A percentile compares a stretch with the other conserved stretches of the same genome.
These are phyloP conservation scores for Myocastor coypus DNA, from an alignment of 2,113 vertebrate species.

Conservation along the genomic window DNA sequence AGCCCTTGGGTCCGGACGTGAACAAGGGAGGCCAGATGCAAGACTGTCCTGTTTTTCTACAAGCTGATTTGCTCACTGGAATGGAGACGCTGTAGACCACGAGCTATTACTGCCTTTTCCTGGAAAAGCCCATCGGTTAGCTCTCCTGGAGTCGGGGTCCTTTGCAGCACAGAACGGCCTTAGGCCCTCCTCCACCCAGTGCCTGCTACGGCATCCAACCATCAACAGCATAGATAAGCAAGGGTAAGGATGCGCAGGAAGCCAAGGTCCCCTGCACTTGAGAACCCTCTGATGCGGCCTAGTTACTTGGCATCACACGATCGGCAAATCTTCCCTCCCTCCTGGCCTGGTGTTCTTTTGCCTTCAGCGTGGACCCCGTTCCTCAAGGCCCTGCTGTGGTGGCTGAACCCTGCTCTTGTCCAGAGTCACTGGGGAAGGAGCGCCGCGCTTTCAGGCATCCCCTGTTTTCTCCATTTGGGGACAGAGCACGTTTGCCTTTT, in stretches of 20 bases:
- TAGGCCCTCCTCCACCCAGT: background rate
- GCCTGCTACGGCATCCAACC: background rate
- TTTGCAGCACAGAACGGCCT: background rate
- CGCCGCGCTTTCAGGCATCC: background rate
- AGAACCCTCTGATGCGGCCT: background rate
- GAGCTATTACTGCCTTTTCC: constrained; percentile 23
- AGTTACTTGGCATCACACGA: background rate
- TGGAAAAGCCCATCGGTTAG: background rate
- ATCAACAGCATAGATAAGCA: background rate
- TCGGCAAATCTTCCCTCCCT: background rate
- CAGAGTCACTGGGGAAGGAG: background rate
- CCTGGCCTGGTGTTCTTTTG: background rate
- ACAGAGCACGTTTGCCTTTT: background rate
- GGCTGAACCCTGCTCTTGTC: background rate
- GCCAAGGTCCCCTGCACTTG: background rate
- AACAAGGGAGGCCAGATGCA: constrained; percentile 40
- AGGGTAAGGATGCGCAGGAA: background rate
- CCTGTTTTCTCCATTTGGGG: background rate
- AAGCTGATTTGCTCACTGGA: background rate
- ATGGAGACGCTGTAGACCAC: background rate
- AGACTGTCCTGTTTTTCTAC: constrained; percentile 25
- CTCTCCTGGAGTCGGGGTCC: background rate
- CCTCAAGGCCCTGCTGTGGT: background rate
- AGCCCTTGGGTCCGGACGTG: background rate
- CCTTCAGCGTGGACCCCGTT: background rate